phyloP scores from a whole-genome alignment of 2,888 invertebrate species.

The Drosophila pullipes region DNA sequence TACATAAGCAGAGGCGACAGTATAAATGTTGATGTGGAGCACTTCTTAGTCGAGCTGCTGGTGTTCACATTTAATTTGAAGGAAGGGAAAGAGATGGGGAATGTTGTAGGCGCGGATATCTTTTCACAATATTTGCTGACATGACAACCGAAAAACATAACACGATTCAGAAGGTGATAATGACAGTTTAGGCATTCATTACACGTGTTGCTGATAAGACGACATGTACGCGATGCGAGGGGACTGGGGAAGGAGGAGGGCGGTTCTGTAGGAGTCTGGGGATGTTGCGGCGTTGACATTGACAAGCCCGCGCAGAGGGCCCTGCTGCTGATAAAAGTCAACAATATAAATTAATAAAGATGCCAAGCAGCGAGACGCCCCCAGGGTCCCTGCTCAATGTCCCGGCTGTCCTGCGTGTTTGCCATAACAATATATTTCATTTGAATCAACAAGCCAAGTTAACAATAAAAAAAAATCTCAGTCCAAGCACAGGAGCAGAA shows the following conservation, averaged over 20 bases:
- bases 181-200: constrained; percentile 82
- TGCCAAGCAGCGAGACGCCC: constrained; percentile 66
- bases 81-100: background rate
- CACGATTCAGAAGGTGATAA: constrained; percentile 73
- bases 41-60: constrained; percentile 38
- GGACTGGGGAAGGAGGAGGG: background rate
- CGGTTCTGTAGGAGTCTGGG: constrained; percentile 11
- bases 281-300: constrained; percentile 49
- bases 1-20: constrained; percentile 26
- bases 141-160: constrained; percentile 79
- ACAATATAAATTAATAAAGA: constrained; percentile 82
- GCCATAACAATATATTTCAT: constrained; percentile 81
- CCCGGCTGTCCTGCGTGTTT: constrained; percentile 72
- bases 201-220: constrained; percentile 80
- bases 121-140: constrained; percentile 80
- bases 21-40: constrained; percentile 71
- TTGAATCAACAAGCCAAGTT: constrained; percentile 74
- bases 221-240: constrained; percentile 38
- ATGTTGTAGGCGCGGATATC: constrained; percentile 47
- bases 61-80: constrained; percentile 50
- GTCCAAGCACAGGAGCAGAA: constrained; percentile 27
- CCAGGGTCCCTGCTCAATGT: constrained; percentile 62
- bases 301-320: constrained; percentile 63
- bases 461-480: constrained; percentile 25
- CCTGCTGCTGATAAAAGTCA: constrained; percentile 76